Percentiles rank a stretch among this genome's conserved stretches.
These are phyloP conservation scores for Cerceris ruficornis DNA, from an alignment of 2,888 invertebrate genomes.

Conservation along the genomic window DNA sequence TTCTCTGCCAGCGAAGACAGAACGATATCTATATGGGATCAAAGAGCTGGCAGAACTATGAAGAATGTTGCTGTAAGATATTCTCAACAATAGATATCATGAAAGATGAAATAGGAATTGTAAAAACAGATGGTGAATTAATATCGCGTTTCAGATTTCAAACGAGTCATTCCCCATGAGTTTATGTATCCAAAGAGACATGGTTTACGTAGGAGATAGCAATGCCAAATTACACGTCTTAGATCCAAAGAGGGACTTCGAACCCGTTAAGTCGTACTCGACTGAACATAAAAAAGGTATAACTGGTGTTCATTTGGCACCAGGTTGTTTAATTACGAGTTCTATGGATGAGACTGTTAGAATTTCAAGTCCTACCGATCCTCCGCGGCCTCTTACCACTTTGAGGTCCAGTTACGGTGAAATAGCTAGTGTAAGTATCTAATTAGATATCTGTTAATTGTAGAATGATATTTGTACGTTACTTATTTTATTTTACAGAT, in stretches of 20 bases:
- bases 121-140: no score
- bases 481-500: conserved; percentile 63
- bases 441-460: neutral
- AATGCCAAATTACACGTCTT: conserved; percentile 72
- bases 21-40: conserved; percentile 84
- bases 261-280: conserved; percentile 70
- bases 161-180: conserved; percentile 76
- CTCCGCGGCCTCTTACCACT: conserved; percentile 69
- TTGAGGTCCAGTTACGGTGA: conserved; percentile 70
- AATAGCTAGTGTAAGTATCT: conserved; percentile 73
- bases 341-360: conserved; percentile 77
- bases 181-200: conserved; percentile 69
- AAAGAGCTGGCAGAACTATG: conserved; percentile 82
- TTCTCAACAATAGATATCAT: neutral
- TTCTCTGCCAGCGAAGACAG: conserved; percentile 85
- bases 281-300: conserved; percentile 75
- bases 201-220: conserved; percentile 74
- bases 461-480: no score
- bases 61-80: conserved; percentile 71
- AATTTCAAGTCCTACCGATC: conserved; percentile 78
- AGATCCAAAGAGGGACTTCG: conserved; percentile 71
- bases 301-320: conserved; percentile 73
- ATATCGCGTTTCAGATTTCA: conserved; percentile 68
- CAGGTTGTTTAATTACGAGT: conserved; percentile 78
- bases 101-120: neutral